Evolutionary conservation across 2,888 invertebrate genomes (phyloP).

Genomic region (Minunthozetes semirufus): DNA sequence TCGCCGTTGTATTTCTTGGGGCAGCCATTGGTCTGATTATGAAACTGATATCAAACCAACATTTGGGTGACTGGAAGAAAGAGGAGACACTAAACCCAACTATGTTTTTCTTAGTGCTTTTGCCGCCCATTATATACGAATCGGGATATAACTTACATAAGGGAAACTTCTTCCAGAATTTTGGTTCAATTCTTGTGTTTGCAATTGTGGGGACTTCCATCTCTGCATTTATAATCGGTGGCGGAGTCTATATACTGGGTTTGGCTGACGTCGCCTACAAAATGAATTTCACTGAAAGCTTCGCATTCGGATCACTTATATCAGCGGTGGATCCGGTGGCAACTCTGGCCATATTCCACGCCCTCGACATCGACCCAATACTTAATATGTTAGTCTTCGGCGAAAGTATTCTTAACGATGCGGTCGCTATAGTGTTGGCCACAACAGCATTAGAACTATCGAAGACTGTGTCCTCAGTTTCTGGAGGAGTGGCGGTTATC

Average conservation of each 20-base stretch:
- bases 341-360: conserved; percentile 97
- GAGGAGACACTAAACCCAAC: conserved; percentile 98
- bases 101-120: conserved; percentile 87
- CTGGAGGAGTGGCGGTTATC: conserved; percentile 74
- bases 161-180: conserved; percentile 73
- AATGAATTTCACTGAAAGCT: conserved; percentile 89
- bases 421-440: conserved; percentile 94
- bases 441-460: conserved; percentile 53
- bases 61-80: conserved; percentile 86
- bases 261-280: conserved; percentile 64
- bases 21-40: conserved; percentile 84
- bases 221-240: conserved; percentile 92
- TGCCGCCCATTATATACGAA: conserved; percentile 98
- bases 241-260: conserved; percentile 88
- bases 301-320: conserved; percentile 95
- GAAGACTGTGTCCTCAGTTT: conserved; percentile 52
- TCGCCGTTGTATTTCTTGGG: conserved; percentile 91
- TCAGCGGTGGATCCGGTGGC: conserved; percentile 98
- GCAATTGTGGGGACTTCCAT: conserved; percentile 95
- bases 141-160: conserved; percentile 98
- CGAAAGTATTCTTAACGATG: conserved; percentile 92
- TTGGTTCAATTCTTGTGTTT: conserved; percentile 96
- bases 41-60: conserved; percentile 77
- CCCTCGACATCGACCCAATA: conserved; percentile 91
- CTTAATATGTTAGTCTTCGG: conserved; percentile 99